A percentile compares a stretch with the other conserved stretches of the same genome.
Evolutionary conservation across 2,113 vertebrate species (phyloP).

Genomic region (Candoia aspera): DNA sequence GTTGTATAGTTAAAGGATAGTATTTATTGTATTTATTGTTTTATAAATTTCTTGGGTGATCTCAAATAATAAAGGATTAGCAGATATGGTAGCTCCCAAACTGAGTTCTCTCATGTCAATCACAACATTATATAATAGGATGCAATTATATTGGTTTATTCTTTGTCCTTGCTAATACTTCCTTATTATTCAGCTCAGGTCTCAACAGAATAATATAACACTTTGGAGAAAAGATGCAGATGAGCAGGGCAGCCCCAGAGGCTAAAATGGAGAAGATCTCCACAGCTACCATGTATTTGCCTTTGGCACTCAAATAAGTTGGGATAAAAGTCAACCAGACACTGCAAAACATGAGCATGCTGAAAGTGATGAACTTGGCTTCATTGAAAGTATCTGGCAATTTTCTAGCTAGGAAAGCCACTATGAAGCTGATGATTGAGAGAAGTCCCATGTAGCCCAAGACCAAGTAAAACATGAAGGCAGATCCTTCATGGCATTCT

Average conservation of each 20-base stretch:
- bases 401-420: conserved; percentile 7
- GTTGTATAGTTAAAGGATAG: background rate
- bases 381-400: conserved; percentile 7
- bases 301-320: background rate
- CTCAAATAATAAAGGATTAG: background rate
- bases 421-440: background rate
- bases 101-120: background rate
- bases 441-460: background rate
- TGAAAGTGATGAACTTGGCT: conserved; percentile 16
- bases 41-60: background rate
- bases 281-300: conserved; percentile 10
- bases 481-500: background rate
- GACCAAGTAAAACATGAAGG: background rate
- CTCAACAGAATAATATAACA: background rate
- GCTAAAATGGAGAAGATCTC: conserved; percentile 17
- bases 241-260: background rate
- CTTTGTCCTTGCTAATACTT: background rate
- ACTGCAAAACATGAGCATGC: conserved; percentile 4
- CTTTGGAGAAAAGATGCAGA: conserved; percentile 5
- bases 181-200: conserved; percentile 4
- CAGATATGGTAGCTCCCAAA: background rate
- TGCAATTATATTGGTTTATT: background rate
- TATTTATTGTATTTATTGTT: background rate
- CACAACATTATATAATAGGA: background rate
- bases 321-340: conserved; percentile 7